Evolutionary conservation across 2,888 invertebrate species (phyloP).

Genomic region (Drosophila kambysellisi): DNA sequence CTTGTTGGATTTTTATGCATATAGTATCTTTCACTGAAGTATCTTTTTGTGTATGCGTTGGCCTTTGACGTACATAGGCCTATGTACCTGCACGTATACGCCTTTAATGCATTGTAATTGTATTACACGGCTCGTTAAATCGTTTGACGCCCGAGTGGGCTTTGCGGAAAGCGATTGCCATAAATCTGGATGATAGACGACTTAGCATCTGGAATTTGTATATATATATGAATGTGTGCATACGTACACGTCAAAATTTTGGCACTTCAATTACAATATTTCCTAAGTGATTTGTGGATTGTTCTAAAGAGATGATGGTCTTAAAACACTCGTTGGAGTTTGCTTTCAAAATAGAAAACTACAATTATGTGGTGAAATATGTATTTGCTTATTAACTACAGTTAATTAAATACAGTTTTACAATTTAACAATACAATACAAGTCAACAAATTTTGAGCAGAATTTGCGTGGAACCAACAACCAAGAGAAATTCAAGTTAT

Average conservation of each 20-base stretch:
- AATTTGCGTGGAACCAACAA: too few species aligned
- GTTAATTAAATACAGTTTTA: neutral
- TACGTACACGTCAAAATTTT: neutral
- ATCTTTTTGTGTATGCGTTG: constrained; percentile 10
- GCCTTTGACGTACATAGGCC: constrained; percentile 28
- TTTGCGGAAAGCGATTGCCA: constrained; percentile 31
- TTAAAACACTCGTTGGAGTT: neutral
- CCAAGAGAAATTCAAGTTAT: neutral
- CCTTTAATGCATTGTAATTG: constrained; percentile 31
- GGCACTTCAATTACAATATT: neutral
- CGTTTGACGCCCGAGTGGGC: constrained; percentile 41
- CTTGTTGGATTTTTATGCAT: constrained; percentile 2
- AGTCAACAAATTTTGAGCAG: neutral
- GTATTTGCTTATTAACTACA: neutral
- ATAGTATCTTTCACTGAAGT: constrained; percentile 2
- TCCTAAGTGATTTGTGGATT: too few species aligned
- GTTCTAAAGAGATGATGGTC: neutral
- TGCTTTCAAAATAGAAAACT: neutral
- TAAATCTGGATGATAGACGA: constrained; percentile 28
- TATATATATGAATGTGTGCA: neutral
- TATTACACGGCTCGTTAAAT: constrained; percentile 46
- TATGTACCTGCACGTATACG: constrained; percentile 10
- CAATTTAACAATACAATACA: too few species aligned
- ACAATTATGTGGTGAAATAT: neutral
- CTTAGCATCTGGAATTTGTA: constrained; percentile 18